phyloP scores from a whole-genome alignment of 2,797 vertebrate species.

The Luscinia megarhynchos region DNA sequence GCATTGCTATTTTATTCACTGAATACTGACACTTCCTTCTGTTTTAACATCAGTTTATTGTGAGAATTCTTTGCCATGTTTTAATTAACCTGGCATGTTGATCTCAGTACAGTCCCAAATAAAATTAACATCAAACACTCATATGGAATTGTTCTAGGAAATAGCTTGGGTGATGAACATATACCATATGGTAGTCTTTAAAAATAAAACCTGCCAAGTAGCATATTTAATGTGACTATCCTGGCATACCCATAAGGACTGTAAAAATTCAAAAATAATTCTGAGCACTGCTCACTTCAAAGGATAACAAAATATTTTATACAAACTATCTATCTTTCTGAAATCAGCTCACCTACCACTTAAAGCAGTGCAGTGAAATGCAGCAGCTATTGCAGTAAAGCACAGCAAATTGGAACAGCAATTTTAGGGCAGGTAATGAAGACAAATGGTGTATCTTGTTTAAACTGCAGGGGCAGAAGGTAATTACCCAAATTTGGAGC shows the following conservation, averaged over 20 bases:
- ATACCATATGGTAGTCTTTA: slow-evolving; percentile 67
- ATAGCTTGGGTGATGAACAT: slow-evolving; percentile 41
- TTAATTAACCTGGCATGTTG: slow-evolving; percentile 67
- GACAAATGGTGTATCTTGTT: slow-evolving; percentile 58
- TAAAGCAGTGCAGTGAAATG: slow-evolving; percentile 48
- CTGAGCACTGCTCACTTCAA: slow-evolving; percentile 56
- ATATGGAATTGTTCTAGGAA: slow-evolving; percentile 48
- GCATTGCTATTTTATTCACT: slow-evolving; percentile 8
- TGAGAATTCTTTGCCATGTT: slow-evolving; percentile 46
- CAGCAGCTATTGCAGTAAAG: slow-evolving; percentile 49
- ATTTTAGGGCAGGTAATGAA: slow-evolving; percentile 63
- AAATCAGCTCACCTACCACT: slow-evolving; percentile 47
- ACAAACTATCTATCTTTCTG: slow-evolving; percentile 50
- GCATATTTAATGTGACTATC: slow-evolving; percentile 42
- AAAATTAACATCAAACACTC: slow-evolving; percentile 59
- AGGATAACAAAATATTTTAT: slow-evolving; percentile 63
- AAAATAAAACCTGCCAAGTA: slow-evolving; percentile 63
- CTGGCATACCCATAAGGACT: slow-evolving; percentile 23
- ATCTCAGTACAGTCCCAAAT: slow-evolving; percentile 42
- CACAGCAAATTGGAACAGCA: slow-evolving; percentile 50
- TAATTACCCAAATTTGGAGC: slow-evolving; percentile 58
- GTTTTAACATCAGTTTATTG: slow-evolving; percentile 43
- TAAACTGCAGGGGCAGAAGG: slow-evolving; percentile 60
- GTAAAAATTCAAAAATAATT: slow-evolving; percentile 60
- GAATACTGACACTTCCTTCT: slow-evolving; percentile 44